Percentiles rank a stretch among this genome's conserved stretches.
Conservation (phyloP, 2,797 vertebrate genomes). For the Pogoniulus pusillus region DNA sequence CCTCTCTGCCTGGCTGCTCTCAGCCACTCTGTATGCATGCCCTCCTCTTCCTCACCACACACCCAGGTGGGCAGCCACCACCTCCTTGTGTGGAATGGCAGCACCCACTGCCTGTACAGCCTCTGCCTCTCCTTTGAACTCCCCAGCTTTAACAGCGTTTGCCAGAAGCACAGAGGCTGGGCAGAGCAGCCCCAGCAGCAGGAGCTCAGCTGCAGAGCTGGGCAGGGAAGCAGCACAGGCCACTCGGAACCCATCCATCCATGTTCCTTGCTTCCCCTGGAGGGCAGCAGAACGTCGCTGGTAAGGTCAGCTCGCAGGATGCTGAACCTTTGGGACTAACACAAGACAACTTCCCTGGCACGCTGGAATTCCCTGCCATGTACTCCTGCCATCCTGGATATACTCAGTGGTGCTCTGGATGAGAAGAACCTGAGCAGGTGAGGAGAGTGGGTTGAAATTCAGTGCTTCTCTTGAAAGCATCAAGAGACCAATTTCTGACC, state of each 20-base stretch:
- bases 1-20: no score
- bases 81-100: slow-evolving; percentile 14
- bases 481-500: neutral
- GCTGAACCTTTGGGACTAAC: neutral
- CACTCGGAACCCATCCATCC: neutral
- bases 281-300: slow-evolving; percentile 69
- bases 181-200: neutral
- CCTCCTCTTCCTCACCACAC: neutral
- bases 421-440: neutral
- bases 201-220: neutral
- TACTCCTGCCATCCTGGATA: neutral
- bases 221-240: neutral
- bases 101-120: neutral
- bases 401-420: neutral
- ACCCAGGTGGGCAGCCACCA: slow-evolving; percentile 42
- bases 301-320: slow-evolving; percentile 21
- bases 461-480: neutral
- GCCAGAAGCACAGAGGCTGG: neutral
- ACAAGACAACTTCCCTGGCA: neutral
- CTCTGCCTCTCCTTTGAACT: neutral
- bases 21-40: no score
- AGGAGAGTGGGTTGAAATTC: neutral
- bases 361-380: neutral
- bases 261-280: slow-evolving; percentile 65
- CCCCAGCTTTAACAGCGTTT: neutral